These are phyloP conservation scores for Vombatus ursinus DNA, from an alignment of 2,113 vertebrate species.

Conservation along the genomic window DNA sequence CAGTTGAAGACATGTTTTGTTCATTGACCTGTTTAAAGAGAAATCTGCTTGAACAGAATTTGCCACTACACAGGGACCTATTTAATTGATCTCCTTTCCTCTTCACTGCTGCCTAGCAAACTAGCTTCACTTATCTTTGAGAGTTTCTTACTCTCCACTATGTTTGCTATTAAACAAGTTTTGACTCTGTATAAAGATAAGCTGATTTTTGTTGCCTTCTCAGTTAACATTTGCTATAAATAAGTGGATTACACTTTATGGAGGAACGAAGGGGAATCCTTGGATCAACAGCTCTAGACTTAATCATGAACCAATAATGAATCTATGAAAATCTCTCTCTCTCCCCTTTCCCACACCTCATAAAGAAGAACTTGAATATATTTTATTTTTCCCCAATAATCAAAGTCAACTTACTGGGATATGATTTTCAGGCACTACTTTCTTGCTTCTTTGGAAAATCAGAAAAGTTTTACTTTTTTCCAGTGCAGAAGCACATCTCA, in stretches of 20 bases:
- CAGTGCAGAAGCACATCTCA: no score
- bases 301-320: neutral
- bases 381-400: no score
- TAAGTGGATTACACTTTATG: neutral
- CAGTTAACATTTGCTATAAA: neutral
- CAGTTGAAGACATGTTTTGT: neutral
- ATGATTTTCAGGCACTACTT: no score
- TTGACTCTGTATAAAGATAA: neutral
- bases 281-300: neutral
- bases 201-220: neutral
- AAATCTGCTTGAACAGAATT: neutral
- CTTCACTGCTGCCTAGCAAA: neutral
- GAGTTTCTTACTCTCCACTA: neutral
- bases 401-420: no score
- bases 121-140: no score
- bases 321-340: no score
- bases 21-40: neutral
- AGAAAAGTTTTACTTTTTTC: no score
- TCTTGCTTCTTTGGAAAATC: no score
- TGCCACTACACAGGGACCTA: neutral
- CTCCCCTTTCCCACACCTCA: no score
- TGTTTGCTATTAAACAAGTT: neutral
- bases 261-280: neutral
- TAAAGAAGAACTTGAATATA: no score
- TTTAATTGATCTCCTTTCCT: neutral